Percentiles rank a stretch among this genome's conserved stretches.
Evolutionary conservation across 2,113 vertebrate genomes (phyloP).

Genomic region (Thryonomys swinderianus): DNA sequence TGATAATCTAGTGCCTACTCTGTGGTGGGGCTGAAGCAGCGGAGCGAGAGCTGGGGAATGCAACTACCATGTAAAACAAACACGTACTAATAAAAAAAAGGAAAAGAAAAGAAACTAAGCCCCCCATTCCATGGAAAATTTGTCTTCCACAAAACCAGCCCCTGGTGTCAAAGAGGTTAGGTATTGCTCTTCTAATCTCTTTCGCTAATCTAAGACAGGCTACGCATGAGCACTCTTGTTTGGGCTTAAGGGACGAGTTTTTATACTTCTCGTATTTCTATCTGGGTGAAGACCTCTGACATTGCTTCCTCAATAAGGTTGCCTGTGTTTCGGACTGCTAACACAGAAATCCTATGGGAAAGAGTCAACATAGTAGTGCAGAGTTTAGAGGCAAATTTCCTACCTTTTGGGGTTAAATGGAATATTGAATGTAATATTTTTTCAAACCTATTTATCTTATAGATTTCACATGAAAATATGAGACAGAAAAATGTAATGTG

Average conservation of each 20-base stretch:
- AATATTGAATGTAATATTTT: background rate
- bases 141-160: background rate
- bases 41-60: background rate
- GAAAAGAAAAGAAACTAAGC: background rate
- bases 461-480: background rate
- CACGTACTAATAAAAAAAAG: background rate
- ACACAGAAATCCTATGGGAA: constrained; percentile 31
- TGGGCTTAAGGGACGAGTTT: background rate
- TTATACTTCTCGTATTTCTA: constrained; percentile 1
- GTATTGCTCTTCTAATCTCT: background rate
- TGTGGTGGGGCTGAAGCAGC: background rate
- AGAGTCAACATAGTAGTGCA: background rate
- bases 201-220: background rate
- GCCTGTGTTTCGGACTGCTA: background rate
- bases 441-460: background rate
- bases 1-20: background rate
- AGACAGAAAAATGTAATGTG: background rate
- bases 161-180: background rate
- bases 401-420: constrained; percentile 22
- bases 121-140: background rate
- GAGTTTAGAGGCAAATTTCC: background rate
- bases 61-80: background rate
- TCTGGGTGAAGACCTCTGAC: constrained; percentile 26
- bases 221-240: background rate
- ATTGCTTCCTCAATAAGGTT: constrained; percentile 30